Evolutionary conservation across 2,113 vertebrate genomes (phyloP).

Genomic region (Alectura lathami): DNA sequence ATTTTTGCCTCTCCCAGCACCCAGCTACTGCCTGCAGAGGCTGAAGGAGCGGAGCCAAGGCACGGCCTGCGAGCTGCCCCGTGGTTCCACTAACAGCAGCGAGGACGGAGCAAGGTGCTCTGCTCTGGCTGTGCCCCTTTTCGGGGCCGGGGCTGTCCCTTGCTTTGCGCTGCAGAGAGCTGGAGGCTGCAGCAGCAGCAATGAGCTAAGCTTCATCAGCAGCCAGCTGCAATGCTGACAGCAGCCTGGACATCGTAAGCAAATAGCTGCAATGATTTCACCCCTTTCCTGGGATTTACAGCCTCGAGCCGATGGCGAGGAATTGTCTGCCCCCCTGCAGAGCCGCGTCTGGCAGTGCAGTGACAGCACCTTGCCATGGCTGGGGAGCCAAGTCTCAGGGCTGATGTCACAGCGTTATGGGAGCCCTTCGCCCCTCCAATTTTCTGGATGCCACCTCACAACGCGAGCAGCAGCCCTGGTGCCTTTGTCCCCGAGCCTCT

Average conservation of each 20-base stretch:
- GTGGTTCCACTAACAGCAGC: rapidly evolving
- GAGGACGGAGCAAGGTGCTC: rapidly evolving
- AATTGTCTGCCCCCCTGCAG: not conserved
- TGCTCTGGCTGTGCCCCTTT: rapidly evolving
- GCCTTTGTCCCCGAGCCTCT: not conserved
- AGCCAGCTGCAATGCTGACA: not conserved
- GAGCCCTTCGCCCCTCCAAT: not conserved
- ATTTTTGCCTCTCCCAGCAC: not conserved
- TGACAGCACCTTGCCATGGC: not conserved
- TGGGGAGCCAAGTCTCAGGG: not conserved
- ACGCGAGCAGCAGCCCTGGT: not conserved
- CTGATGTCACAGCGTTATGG: not conserved
- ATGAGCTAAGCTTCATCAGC: not conserved
- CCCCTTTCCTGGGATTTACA: rapidly evolving
- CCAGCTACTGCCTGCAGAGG: not conserved
- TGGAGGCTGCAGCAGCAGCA: not conserved
- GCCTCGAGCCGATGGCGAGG: rapidly evolving
- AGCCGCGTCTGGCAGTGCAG: not conserved
- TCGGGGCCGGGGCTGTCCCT: rapidly evolving
- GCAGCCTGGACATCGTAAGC: not conserved
- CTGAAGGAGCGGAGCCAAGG: not conserved
- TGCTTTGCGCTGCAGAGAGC: not conserved
- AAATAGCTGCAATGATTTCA: not conserved
- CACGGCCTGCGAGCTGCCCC: not conserved
- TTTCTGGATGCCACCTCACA: not conserved